Evolutionary conservation across 2,797 vertebrate species (phyloP).

Genomic region (Sebastiscus albofasciatus): DNA sequence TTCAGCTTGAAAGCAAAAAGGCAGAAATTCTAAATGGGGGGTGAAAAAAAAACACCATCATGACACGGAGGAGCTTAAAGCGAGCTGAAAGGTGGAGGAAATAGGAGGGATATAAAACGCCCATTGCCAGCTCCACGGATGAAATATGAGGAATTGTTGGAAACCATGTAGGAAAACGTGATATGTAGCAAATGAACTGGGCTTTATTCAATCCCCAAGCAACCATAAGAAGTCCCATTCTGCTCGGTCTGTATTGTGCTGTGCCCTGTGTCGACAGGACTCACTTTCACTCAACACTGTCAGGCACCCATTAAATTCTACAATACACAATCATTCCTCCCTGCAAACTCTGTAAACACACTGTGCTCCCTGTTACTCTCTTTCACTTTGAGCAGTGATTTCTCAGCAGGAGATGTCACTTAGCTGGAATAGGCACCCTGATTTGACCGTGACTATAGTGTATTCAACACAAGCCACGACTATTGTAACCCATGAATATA

Average conservation of each 20-base stretch:
- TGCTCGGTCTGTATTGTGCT: slow-evolving; percentile 65
- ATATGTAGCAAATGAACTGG: slow-evolving; percentile 79
- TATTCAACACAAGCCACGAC: slow-evolving; percentile 23
- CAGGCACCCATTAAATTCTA: slow-evolving; percentile 65
- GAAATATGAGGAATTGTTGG: slow-evolving; percentile 78
- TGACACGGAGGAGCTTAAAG: slow-evolving; percentile 74
- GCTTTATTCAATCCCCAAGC: slow-evolving; percentile 77
- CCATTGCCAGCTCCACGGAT: slow-evolving; percentile 59
- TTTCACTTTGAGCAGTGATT: slow-evolving; percentile 39
- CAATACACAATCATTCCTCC: slow-evolving; percentile 63
- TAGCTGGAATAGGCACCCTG: slow-evolving; percentile 21
- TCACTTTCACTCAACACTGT: slow-evolving; percentile 68
- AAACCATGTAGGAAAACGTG: slow-evolving; percentile 75
- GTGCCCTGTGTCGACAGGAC: slow-evolving; percentile 63
- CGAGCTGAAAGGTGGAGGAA: slow-evolving; percentile 74
- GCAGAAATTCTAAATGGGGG: slow-evolving; percentile 64
- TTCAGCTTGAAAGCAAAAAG: slow-evolving; percentile 73
- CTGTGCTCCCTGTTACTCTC: slow-evolving; percentile 23
- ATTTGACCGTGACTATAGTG: slow-evolving; percentile 35
- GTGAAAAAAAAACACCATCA: slow-evolving; percentile 47
- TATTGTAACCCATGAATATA: slow-evolving; percentile 41
- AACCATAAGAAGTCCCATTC: slow-evolving; percentile 67
- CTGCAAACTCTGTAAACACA: slow-evolving; percentile 61
- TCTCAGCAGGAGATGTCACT: slow-evolving; percentile 37
- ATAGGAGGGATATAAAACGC: slow-evolving; percentile 75